phyloP scores from a whole-genome alignment of 2,888 invertebrate species.

The Noctuana brunneofusca region DNA sequence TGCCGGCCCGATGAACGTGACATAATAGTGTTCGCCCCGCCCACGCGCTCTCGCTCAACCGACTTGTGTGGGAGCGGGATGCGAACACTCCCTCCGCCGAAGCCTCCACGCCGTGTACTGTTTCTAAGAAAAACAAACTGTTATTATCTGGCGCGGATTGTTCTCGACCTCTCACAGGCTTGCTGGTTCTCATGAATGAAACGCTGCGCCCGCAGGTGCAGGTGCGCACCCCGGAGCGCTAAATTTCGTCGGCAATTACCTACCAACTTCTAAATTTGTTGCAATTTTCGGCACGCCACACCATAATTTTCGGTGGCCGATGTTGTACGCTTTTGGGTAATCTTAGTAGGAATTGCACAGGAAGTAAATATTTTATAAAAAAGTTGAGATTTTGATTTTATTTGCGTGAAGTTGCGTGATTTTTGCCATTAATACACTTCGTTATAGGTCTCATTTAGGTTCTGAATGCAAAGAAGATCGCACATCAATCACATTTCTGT shows the following conservation, averaged over 20 bases:
- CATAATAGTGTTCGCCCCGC: slow-evolving; percentile 73
- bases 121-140: slow-evolving; percentile 80
- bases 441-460: background rate
- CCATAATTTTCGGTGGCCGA: slow-evolving; percentile 73
- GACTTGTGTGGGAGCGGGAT: slow-evolving; percentile 60
- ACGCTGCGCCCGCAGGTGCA: slow-evolving; percentile 75
- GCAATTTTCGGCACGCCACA: slow-evolving; percentile 75
- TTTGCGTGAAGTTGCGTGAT: slow-evolving; percentile 50
- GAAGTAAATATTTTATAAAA: slow-evolving; percentile 62
- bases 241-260: slow-evolving; percentile 69
- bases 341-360: slow-evolving; percentile 59
- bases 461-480: slow-evolving; percentile 47
- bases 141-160: slow-evolving; percentile 76
- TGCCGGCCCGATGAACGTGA: slow-evolving; percentile 61
- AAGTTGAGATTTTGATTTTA: slow-evolving; percentile 58
- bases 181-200: slow-evolving; percentile 77
- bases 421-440: slow-evolving; percentile 48
- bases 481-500: slow-evolving; percentile 66
- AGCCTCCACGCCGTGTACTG: slow-evolving; percentile 70
- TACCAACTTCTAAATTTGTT: slow-evolving; percentile 66
- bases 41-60: slow-evolving; percentile 71
- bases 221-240: slow-evolving; percentile 72
- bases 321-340: slow-evolving; percentile 59
- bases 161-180: slow-evolving; percentile 71
- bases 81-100: slow-evolving; percentile 63